Evolutionary conservation across 2,797 vertebrate species (phyloP), one percentile per base, ranked within the genome.

Genomic region (Eleutherodactylus coqui): DNA sequence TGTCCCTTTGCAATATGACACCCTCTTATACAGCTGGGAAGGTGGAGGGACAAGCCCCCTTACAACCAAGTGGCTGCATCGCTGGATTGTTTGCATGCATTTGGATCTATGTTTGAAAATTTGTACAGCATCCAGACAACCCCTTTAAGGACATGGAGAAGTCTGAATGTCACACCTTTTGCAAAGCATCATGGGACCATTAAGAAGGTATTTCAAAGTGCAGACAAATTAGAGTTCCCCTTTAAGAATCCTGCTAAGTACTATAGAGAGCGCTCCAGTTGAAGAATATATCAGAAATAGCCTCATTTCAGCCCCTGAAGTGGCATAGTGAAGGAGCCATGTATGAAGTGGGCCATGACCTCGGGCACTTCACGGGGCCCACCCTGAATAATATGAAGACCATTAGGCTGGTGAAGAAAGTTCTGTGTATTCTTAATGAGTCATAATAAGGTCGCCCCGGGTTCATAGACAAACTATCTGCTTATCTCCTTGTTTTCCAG

Each of bases 401-500:
- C 79, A 82, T 70, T 51, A 70, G 32, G 62, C 62, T 79, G 75
- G 75, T 60, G 76, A 70, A 51, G 83, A 85, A 49, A 73, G 69
- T 53, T 73, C 32, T 41, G 49, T 80, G 85, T 83, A 80, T 85
- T 72, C 70, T 75, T 83, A 58, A 79, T 78, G 80, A 86, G 73
- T 78, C 85, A 86, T 67, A 53, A 34, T 24, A 34, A 76, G 85
- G 85, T 86, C 85, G 83, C n/a, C 14, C 24, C 36, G 10, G 79
- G 73, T 78, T 86, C 60, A 77, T 75, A 86, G 85, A 70, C 85
- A 77, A 82, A 55, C 41, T 78, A 24, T 55, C 55, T 21, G 32
- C 85, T 83, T 86, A 86, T 83, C 85, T 83, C 75, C 55, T 55
- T 36, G 73, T 82, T 67, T 75, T 75, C n/a, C 21, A 51, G 70